A percentile compares a stretch with the other conserved stretches of the same genome.
These are phyloP conservation scores for Choloepus hoffmanni DNA, from an alignment of 2,113 vertebrate genomes.

Conservation along the genomic window DNA sequence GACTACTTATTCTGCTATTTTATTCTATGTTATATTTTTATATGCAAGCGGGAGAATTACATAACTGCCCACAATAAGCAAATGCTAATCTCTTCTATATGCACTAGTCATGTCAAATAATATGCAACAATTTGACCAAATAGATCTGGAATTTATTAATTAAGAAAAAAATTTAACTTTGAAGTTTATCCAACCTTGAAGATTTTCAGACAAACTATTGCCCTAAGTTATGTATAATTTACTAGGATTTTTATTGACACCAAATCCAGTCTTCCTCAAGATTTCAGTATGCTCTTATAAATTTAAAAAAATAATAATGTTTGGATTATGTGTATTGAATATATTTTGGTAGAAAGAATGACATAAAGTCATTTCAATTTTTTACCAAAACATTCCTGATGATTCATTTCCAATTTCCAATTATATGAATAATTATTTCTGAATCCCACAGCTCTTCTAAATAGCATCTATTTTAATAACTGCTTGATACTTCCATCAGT, in stretches of 20 bases:
- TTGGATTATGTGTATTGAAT: background rate
- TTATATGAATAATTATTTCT: slow-evolving; percentile 80
- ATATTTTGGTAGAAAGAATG: background rate
- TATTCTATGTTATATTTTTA: slow-evolving; percentile 45
- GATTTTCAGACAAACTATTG: slow-evolving; percentile 16
- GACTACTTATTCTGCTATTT: slow-evolving; percentile 17
- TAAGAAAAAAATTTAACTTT: slow-evolving; percentile 51
- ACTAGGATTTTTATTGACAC: slow-evolving; percentile 39
- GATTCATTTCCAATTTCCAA: slow-evolving; percentile 80
- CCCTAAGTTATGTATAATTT: background rate
- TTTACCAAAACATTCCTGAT: slow-evolving; percentile 61
- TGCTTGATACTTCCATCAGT: slow-evolving; percentile 74
- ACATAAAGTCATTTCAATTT: slow-evolving; percentile 50
- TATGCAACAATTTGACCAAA: slow-evolving; percentile 31
- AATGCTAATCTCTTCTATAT: background rate
- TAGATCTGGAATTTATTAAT: slow-evolving; percentile 15
- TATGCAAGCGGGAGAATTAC: slow-evolving; percentile 21
- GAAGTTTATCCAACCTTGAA: slow-evolving; percentile 41
- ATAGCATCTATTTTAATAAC: slow-evolving; percentile 78
- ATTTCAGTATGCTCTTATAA: background rate
- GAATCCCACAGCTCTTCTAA: slow-evolving; percentile 75
- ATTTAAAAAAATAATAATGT: background rate
- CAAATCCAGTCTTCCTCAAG: slow-evolving; percentile 43
- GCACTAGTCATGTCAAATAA: background rate
- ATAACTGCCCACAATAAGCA: background rate